These are phyloP conservation scores for Fulica atra DNA, from an alignment of 2,113 vertebrate species.

Conservation along the genomic window DNA sequence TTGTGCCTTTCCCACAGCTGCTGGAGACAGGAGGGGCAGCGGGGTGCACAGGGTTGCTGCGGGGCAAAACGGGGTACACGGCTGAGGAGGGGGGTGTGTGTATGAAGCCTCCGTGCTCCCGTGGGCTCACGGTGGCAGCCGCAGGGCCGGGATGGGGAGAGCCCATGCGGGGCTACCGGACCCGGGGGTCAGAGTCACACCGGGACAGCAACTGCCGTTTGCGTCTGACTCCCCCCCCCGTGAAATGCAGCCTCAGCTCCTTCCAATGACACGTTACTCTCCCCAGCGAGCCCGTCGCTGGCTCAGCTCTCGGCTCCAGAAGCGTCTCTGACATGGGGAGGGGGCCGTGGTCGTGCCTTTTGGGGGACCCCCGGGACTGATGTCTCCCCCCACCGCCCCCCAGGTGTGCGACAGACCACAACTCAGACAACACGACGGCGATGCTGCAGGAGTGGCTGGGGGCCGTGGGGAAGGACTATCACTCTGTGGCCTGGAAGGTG, in stretches of 20 bases:
- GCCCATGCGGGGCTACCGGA: neutral
- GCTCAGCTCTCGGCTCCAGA: neutral
- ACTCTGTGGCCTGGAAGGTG: constrained; percentile 84
- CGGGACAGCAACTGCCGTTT: neutral
- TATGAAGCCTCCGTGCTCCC: accelerated
- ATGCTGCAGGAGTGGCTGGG: constrained; percentile 90
- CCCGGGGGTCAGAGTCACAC: accelerated
- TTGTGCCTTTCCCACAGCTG: neutral
- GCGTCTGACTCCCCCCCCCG: neutral
- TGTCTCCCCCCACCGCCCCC: neutral
- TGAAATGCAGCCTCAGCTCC: neutral
- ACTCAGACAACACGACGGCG: constrained; percentile 86
- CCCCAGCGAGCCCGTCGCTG: neutral
- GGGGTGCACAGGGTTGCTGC: neutral
- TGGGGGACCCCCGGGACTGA: neutral
- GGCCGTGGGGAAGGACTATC: constrained; percentile 82
- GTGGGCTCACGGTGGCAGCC: neutral
- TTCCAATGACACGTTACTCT: neutral
- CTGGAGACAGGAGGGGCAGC: neutral
- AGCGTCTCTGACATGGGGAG: neutral
- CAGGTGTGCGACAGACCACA: constrained; percentile 95
- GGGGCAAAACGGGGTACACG: neutral
- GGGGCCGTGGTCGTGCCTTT: neutral
- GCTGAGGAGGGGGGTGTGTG: neutral
- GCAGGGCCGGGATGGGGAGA: neutral